phyloP scores from a whole-genome alignment of 2,797 vertebrate genomes.

The Lemur catta region DNA sequence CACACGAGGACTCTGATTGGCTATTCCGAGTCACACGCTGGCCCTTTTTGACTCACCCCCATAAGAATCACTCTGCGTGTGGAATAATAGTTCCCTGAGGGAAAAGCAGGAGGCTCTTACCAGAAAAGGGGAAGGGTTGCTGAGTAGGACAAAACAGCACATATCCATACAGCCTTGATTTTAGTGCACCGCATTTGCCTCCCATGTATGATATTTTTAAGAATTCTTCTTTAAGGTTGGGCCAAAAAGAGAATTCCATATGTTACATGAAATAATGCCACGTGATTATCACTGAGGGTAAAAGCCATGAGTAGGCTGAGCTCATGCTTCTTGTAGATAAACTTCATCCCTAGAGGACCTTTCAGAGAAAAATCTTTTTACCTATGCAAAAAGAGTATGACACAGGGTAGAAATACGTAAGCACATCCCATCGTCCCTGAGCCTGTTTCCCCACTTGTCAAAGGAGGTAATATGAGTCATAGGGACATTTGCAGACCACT shows the following conservation, averaged over 20 bases:
- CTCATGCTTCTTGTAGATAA: background rate
- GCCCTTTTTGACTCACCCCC: background rate
- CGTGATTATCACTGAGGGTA: background rate
- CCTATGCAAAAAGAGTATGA: background rate
- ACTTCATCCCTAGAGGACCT: background rate
- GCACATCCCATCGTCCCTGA: background rate
- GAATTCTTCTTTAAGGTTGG: conserved; percentile 4
- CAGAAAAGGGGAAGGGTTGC: background rate
- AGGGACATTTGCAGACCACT: background rate
- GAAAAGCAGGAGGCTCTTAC: background rate
- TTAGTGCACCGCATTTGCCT: background rate
- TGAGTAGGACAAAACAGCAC: background rate
- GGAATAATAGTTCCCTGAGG: background rate
- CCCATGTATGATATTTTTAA: background rate
- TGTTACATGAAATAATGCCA: background rate
- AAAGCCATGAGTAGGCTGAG: background rate
- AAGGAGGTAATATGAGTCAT: background rate
- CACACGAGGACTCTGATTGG: no score
- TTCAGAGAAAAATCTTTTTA: background rate
- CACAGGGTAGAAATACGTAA: background rate
- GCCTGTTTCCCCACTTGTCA: background rate
- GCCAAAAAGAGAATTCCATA: background rate
- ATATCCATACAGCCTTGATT: background rate
- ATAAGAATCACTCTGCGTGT: background rate
- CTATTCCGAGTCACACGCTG: background rate